A percentile compares a stretch with the other conserved stretches of the same genome.
These are phyloP conservation scores for Setipinna tenuifilis DNA, from an alignment of 2,797 vertebrate genomes.

Conservation along the genomic window DNA sequence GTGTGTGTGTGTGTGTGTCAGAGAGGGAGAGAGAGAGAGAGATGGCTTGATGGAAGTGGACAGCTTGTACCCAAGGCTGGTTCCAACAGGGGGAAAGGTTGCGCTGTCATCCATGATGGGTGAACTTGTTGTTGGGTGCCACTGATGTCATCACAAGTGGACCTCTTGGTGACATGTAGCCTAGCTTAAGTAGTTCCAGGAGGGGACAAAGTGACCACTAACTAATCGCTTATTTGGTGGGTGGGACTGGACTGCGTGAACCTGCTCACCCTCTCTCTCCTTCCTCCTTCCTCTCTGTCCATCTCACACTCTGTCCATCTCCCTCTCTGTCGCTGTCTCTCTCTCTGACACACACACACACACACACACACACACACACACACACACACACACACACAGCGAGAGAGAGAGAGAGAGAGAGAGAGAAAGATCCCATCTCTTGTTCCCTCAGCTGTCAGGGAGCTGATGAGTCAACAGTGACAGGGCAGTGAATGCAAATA, in stretches of 20 bases:
- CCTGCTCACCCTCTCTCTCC: not conserved
- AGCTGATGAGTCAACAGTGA: slow-evolving; percentile 50
- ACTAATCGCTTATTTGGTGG: not conserved
- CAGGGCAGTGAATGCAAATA: slow-evolving; percentile 45
- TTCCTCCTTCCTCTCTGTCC: not conserved
- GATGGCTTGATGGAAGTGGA: not conserved
- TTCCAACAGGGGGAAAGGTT: not conserved
- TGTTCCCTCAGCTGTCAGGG: slow-evolving; percentile 21
- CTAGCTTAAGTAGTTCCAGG: not conserved
- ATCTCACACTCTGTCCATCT: not conserved
- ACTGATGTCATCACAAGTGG: slow-evolving; percentile 14
- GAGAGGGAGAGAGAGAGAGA: too few species aligned
- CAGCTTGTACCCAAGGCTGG: not conserved
- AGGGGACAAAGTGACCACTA: not conserved
- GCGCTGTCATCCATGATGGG: not conserved
- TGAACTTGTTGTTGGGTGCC: not conserved
- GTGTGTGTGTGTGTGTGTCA: not conserved
- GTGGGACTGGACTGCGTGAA: not conserved
- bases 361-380: too few species aligned
- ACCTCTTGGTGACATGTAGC: not conserved
- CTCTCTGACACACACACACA: not conserved
- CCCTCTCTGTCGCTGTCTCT: not conserved
- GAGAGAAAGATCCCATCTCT: slow-evolving; percentile 11
- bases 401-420: too few species aligned
- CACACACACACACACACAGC: too few species aligned